Conservation (phyloP, 2,888 invertebrate genomes). For the Fragum sueziense region DNA sequence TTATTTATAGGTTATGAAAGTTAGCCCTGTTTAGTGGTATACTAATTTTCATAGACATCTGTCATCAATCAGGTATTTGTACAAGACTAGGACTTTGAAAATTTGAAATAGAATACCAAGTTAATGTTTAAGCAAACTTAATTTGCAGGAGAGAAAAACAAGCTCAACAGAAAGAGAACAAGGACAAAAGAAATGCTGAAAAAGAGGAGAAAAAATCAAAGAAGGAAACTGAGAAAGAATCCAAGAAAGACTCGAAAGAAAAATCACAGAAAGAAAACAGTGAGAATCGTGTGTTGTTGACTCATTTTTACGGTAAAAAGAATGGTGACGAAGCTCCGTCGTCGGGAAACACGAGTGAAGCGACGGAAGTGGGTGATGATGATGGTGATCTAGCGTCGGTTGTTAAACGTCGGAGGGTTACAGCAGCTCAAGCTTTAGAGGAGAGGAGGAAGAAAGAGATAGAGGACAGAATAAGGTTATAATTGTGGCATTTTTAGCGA, state of each 20-base stretch:
- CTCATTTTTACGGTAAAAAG: slow-evolving; percentile 76
- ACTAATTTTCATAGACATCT: too few species aligned
- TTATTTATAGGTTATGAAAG: too few species aligned
- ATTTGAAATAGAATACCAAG: too few species aligned
- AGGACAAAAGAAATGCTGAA: slow-evolving; percentile 62
- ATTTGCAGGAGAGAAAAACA: slow-evolving; percentile 70
- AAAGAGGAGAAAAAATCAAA: slow-evolving; percentile 52
- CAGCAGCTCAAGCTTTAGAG: slow-evolving; percentile 74
- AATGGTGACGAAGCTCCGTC: slow-evolving; percentile 47
- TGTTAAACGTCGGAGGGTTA: slow-evolving; percentile 76
- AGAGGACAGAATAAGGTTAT: slow-evolving; percentile 66
- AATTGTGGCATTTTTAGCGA: too few species aligned
- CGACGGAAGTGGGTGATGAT: slow-evolving; percentile 63
- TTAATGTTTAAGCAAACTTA: slow-evolving; percentile 1
- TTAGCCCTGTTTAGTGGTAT: too few species aligned
- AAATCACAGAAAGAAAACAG: neutral
- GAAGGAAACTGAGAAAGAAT: slow-evolving; percentile 33
- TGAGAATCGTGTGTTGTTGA: slow-evolving; percentile 52
- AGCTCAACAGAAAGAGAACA: slow-evolving; percentile 70
- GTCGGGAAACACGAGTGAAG: slow-evolving; percentile 53
- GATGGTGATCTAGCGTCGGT: slow-evolving; percentile 72
- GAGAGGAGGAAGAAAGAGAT: slow-evolving; percentile 74
- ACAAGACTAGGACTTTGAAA: too few species aligned
- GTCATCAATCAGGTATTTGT: too few species aligned
- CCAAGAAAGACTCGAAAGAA: slow-evolving; percentile 28